Percentiles rank a stretch among this genome's conserved stretches.
These are phyloP conservation scores for Chrysocyon brachyurus DNA, from an alignment of 2,797 vertebrate species.

Conservation along the genomic window DNA sequence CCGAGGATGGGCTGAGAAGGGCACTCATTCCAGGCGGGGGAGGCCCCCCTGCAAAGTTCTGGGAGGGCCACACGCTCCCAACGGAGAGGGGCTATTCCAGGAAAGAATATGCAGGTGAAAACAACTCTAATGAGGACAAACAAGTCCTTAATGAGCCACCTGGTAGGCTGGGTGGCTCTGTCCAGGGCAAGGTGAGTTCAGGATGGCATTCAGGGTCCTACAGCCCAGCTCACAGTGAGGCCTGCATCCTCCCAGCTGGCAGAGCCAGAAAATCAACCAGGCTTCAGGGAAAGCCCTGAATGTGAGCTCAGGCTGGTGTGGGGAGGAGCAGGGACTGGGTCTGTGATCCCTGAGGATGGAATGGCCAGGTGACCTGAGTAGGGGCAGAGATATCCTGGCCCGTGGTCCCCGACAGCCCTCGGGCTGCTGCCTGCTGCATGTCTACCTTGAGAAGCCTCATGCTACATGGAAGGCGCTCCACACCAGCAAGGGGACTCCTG, in stretches of 20 bases:
- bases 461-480: no score
- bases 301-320: no score
- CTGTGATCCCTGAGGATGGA: no score
- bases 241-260: no score
- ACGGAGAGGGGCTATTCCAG: background rate
- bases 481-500: no score
- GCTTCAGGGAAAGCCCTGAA: background rate
- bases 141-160: accelerated
- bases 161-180: accelerated
- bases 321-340: no score
- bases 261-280: background rate
- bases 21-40: background rate
- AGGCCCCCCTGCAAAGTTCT: background rate
- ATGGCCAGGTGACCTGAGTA: background rate
- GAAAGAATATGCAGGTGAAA: background rate
- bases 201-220: accelerated
- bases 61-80: background rate
- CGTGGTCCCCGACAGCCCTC: background rate
- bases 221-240: background rate
- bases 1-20: background rate
- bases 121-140: no score
- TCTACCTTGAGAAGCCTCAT: no score
- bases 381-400: no score
- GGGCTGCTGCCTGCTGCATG: no score
- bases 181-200: no score